Conservation (phyloP, 2,113 vertebrate species). For the Dascyllus trimaculatus region DNA sequence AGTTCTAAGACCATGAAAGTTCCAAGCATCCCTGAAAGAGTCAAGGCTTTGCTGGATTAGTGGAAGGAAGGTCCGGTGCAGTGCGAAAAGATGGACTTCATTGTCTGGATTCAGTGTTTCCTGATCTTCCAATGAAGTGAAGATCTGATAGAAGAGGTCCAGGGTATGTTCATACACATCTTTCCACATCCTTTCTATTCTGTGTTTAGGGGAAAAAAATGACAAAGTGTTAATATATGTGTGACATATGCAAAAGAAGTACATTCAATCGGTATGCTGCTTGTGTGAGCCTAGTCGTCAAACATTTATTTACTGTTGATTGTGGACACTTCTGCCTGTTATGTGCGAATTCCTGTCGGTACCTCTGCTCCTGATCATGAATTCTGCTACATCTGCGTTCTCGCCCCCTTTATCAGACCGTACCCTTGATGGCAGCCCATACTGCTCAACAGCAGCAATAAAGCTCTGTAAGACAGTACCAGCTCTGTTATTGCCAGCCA, state of each 20-base stretch:
- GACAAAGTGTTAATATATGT: slow-evolving; percentile 20
- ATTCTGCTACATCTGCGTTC: slow-evolving; percentile 31
- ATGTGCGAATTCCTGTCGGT: neutral
- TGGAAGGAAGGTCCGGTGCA: no score
- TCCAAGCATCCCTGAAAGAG: no score
- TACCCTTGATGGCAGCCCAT: no score
- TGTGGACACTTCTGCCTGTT: slow-evolving; percentile 15
- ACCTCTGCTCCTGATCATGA: slow-evolving; percentile 35
- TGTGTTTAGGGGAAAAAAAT: slow-evolving; percentile 23
- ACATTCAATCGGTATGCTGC: slow-evolving; percentile 6
- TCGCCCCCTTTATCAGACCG: slow-evolving; percentile 27
- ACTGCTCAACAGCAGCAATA: no score
- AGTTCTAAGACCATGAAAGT: no score
- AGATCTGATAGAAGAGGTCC: no score
- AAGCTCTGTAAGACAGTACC: no score
- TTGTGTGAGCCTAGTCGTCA: neutral
- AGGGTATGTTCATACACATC: slow-evolving; percentile 39
- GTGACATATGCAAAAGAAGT: slow-evolving; percentile 16
- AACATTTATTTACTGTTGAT: slow-evolving; percentile 25
- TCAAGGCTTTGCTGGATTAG: no score
- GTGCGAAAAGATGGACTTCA: no score
- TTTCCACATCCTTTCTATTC: slow-evolving; percentile 45
- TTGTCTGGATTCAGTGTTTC: no score
- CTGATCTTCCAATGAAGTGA: no score
- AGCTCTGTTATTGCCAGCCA: no score